Evolutionary conservation across 2,113 vertebrate genomes (phyloP), one percentile per base, ranked within the genome.

Genomic region (Saguinus imperator): DNA sequence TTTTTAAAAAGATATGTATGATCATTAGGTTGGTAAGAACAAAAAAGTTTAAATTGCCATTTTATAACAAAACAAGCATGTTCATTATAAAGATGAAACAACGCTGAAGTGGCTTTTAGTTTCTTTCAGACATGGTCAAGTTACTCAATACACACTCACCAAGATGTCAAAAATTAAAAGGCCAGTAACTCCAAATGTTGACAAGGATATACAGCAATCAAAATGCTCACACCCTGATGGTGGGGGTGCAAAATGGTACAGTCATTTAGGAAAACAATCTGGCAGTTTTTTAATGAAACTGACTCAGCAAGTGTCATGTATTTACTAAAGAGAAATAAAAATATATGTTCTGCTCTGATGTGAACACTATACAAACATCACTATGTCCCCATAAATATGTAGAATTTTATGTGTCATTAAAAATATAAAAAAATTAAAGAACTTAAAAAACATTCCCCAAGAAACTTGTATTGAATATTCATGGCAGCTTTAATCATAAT

Each of bases 241-340:
- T 68, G 17, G 58, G 6, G 79, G 35, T 77, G 40, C 37, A 93
- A 95, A 91, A 88, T 37, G 61, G 64, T 68, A 66, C 61, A 87
- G 23, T 80, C 3, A 29, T 70, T 93, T 77, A 80, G 50, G 43
- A 87, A 79, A 90, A 58, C 88, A 17, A n/a, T 45, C 5, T 87
- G 80, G 12, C 18, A 77, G 82, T 75, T 96, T 83, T 92, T 87
- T 89, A 77, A 87, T 64, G 83, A 95, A 93, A 70, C 11, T 84
- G 84, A 83, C 29, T 55, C 43, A 93, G 27, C 43, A 93, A 70
- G 13, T n/a, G 21, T 70, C 45, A 58, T 66, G n/a, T 32, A 45
- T 86, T 85, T 84, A 79, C 43, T 80, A 20, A 55, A 89, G 32
- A 87, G 40, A 94, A 87, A 82, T 70, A 79, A 95, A 80, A 91